Evolutionary conservation across 2,888 invertebrate species (phyloP).

Genomic region (Dioctria linearis): DNA sequence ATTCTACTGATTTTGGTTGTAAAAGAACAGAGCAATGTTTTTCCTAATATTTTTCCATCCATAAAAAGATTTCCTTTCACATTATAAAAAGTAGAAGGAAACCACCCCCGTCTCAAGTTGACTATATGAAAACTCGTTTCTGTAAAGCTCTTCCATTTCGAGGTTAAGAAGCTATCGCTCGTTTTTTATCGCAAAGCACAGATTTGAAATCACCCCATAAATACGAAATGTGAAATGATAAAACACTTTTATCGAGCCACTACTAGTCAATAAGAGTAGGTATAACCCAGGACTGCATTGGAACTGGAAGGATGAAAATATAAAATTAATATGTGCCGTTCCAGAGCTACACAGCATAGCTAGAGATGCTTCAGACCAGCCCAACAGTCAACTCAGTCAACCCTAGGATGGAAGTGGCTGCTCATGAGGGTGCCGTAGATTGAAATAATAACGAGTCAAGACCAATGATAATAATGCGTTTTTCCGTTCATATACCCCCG

Average conservation of each 20-base stretch:
- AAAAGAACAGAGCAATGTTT: too few species aligned
- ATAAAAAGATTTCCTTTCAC: background rate
- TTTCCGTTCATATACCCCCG: background rate
- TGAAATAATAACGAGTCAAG: slow-evolving; percentile 2
- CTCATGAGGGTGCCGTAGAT: background rate
- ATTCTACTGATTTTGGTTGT: too few species aligned
- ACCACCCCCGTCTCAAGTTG: background rate
- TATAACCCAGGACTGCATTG: background rate
- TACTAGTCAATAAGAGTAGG: background rate
- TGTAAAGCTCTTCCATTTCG: background rate
- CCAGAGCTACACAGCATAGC: too few species aligned
- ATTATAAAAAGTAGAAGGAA: too few species aligned
- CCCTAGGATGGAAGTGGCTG: background rate
- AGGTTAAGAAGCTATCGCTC: slow-evolving; percentile 36
- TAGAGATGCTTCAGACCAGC: too few species aligned
- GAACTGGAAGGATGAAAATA: background rate
- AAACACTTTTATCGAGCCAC: slow-evolving; percentile 7
- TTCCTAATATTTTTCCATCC: background rate
- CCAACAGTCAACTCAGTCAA: too few species aligned
- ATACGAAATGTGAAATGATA: slow-evolving; percentile 36
- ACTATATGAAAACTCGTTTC: background rate
- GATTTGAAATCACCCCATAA: slow-evolving; percentile 39
- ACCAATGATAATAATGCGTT: background rate
- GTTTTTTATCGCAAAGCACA: slow-evolving; percentile 30
- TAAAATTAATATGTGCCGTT: background rate